Evolutionary conservation across 2,113 vertebrate genomes (phyloP).

Genomic region (Artemisiospiza belli): DNA sequence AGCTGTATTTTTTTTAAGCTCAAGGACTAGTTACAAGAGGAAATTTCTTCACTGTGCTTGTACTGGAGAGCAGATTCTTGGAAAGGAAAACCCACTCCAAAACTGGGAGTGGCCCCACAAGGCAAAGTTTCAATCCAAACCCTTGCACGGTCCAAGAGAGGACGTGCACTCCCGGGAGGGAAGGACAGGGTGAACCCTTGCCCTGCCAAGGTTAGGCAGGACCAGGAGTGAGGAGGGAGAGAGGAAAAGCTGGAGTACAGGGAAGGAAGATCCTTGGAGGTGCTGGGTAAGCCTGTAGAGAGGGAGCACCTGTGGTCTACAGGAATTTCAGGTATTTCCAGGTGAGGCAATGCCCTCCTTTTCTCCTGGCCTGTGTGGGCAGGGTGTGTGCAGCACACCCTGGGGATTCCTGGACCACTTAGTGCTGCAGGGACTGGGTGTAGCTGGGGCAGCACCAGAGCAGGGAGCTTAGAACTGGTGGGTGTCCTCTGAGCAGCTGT

Average conservation of each 20-base stretch:
- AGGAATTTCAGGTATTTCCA: constrained; percentile 59
- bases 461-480: background rate
- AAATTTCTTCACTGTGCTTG: background rate
- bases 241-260: background rate
- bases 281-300: background rate
- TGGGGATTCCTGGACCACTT: fast-evolving
- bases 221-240: background rate
- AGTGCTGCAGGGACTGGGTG: background rate
- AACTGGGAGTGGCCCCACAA: background rate
- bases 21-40: background rate
- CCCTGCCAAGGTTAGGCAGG: background rate
- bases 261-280: background rate
- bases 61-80: background rate
- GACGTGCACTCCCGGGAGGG: background rate
- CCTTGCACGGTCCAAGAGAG: background rate
- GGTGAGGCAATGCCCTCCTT: background rate
- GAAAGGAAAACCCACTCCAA: constrained; percentile 24
- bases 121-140: background rate
- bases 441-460: background rate
- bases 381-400: background rate
- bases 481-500: fast-evolving
- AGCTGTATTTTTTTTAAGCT: background rate
- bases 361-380: background rate
- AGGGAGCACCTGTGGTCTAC: background rate
- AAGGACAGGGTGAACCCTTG: background rate